Conservation (phyloP, 1,140 invertebrate species). For the Solenopsis fugax region DNA sequence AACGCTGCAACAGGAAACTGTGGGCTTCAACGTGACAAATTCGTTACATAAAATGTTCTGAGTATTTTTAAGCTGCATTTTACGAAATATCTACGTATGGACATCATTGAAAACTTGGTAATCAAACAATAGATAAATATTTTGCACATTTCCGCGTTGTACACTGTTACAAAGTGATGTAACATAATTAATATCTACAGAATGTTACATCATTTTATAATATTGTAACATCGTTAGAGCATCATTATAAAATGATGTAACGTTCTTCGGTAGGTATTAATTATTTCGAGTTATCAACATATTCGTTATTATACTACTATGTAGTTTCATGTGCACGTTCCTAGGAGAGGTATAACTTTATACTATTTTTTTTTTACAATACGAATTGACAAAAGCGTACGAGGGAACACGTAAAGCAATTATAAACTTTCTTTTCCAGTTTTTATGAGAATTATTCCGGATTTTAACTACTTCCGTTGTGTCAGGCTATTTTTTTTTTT, state of each 20-base stretch:
- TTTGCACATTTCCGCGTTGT: too few species aligned
- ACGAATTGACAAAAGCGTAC: background rate
- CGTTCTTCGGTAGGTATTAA: background rate
- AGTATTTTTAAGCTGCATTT: background rate
- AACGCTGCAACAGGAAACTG: constrained; percentile 36
- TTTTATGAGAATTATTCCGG: constrained; percentile 41
- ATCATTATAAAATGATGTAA: background rate
- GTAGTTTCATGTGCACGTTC: background rate
- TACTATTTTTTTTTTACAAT: constrained; percentile 14
- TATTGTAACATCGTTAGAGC: too few species aligned
- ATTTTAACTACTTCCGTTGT: constrained; percentile 28
- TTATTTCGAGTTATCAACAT: background rate
- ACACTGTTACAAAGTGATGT: background rate
- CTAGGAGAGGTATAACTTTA: background rate
- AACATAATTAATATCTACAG: background rate
- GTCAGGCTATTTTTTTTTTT: constrained; percentile 17
- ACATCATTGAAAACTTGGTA: background rate
- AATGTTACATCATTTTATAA: too few species aligned
- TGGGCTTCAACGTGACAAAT: constrained; percentile 21
- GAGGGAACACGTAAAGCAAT: constrained; percentile 15
- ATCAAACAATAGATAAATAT: background rate
- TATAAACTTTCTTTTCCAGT: constrained; percentile 36
- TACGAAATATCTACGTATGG: too few species aligned
- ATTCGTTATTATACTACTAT: background rate
- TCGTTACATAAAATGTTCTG: constrained; percentile 53